These are phyloP conservation scores for Cactoblastis cactorum DNA, from an alignment of 2,888 invertebrate species.

Conservation along the genomic window DNA sequence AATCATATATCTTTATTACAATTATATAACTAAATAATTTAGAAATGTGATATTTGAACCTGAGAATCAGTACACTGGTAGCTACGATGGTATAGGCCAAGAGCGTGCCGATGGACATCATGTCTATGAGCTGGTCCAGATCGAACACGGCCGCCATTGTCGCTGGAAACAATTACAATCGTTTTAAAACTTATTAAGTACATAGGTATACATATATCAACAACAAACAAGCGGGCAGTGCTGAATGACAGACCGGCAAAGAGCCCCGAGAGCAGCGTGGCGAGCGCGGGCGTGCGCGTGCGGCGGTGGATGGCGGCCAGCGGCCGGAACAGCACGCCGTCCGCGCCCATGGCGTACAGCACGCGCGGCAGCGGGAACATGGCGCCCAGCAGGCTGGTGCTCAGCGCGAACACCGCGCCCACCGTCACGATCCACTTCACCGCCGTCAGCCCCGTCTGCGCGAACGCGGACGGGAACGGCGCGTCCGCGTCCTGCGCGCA, in stretches of 20 bases:
- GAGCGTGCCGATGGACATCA: slow-evolving; percentile 97
- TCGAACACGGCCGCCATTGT: slow-evolving; percentile 93
- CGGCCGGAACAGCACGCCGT: slow-evolving; percentile 89
- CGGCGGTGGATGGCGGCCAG: slow-evolving; percentile 84
- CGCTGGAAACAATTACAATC: slow-evolving; percentile 79
- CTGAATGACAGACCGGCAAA: slow-evolving; percentile 78
- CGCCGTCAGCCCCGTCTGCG: slow-evolving; percentile 84
- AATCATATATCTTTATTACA: no score
- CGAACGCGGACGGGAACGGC: slow-evolving; percentile 92
- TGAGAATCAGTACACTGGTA: slow-evolving; percentile 91
- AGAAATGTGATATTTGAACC: slow-evolving; percentile 67
- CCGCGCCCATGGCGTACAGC: slow-evolving; percentile 93
- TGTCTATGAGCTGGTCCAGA: slow-evolving; percentile 93
- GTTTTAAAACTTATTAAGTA: no score
- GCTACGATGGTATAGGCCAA: slow-evolving; percentile 96
- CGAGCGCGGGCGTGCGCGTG: slow-evolving; percentile 89
- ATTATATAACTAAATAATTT: no score
- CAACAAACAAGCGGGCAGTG: not conserved
- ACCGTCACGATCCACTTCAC: slow-evolving; percentile 94
- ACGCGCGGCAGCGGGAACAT: slow-evolving; percentile 94
- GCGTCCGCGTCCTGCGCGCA: slow-evolving; percentile 85
- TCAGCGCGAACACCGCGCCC: slow-evolving; percentile 94
- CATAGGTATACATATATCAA: no score
- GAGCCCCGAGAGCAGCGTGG: slow-evolving; percentile 87
- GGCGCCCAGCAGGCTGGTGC: slow-evolving; percentile 91